Conservation (phyloP, 2,888 invertebrate species). For the Rhogogaster chlorosoma region DNA sequence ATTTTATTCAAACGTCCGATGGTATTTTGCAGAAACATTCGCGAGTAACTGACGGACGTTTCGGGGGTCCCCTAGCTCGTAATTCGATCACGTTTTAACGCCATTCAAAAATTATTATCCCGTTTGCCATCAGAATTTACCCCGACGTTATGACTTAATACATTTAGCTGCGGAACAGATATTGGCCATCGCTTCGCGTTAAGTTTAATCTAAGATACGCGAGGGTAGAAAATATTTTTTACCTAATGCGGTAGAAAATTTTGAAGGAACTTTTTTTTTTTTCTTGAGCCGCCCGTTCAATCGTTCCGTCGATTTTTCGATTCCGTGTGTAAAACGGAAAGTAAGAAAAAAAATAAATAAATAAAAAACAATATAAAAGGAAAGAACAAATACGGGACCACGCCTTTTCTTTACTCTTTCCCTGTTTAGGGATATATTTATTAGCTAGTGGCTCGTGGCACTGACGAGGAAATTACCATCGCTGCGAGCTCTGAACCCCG, state of each 20-base stretch:
- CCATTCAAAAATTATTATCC: slow-evolving; percentile 40
- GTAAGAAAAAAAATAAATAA: no score
- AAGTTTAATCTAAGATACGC: neutral
- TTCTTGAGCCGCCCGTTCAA: no score
- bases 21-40: neutral
- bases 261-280: neutral
- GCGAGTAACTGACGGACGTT: slow-evolving; percentile 22
- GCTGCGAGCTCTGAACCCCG: slow-evolving; percentile 34
- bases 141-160: neutral
- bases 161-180: neutral
- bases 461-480: slow-evolving; percentile 50
- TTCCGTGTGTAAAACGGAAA: no score
- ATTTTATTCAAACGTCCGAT: neutral
- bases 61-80: neutral
- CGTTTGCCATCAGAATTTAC: neutral
- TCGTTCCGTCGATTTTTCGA: no score
- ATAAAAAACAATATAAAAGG: no score
- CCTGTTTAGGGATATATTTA: slow-evolving; percentile 26
- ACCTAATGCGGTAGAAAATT: neutral
- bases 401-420: slow-evolving; percentile 37
- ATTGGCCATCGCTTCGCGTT: slow-evolving; percentile 16
- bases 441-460: slow-evolving; percentile 41
- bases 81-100: slow-evolving; percentile 36
- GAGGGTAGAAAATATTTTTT: no score
- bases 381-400: neutral